Evolutionary conservation across 23 tunicate genomes (phyloP).

Genomic region (Corella eumyota): DNA sequence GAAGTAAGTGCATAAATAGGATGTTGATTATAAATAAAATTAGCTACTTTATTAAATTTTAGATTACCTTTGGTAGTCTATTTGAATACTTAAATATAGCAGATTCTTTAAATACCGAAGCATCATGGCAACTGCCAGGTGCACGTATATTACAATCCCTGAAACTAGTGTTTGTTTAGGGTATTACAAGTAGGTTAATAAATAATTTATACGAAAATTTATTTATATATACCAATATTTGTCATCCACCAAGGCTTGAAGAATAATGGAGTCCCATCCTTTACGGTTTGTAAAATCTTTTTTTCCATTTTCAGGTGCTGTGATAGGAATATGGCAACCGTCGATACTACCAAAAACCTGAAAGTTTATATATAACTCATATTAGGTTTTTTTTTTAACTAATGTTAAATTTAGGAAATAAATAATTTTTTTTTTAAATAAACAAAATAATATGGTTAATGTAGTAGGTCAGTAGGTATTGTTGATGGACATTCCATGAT

Average conservation of each 20-base stretch:
- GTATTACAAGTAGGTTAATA: no score
- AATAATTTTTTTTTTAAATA: no score
- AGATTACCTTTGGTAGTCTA: not conserved
- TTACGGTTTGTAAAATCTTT: no score
- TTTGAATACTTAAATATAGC: constrained; percentile 5
- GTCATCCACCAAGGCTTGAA: constrained; percentile 26
- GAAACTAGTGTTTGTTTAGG: not conserved
- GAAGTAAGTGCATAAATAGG: not conserved
- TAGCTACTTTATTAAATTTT: no score
- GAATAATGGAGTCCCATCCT: constrained; percentile 14
- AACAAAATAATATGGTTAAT: no score
- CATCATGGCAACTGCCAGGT: constrained; percentile 36
- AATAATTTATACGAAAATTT: no score
- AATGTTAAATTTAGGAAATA: no score
- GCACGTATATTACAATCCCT: not conserved
- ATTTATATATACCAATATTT: constrained; percentile 2
- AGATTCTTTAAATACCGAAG: constrained; percentile 12
- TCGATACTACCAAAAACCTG: constrained; percentile 18
- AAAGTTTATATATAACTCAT: no score
- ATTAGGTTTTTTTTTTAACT: no score
- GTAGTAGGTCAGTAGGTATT: no score
- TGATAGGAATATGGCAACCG: constrained; percentile 16
- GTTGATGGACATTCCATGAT: no score
- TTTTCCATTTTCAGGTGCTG: constrained; percentile 18
- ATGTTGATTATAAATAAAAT: not conserved